These are phyloP conservation scores for Tenrec ecaudatus DNA, from an alignment of 2,113 vertebrate genomes.

Conservation along the genomic window DNA sequence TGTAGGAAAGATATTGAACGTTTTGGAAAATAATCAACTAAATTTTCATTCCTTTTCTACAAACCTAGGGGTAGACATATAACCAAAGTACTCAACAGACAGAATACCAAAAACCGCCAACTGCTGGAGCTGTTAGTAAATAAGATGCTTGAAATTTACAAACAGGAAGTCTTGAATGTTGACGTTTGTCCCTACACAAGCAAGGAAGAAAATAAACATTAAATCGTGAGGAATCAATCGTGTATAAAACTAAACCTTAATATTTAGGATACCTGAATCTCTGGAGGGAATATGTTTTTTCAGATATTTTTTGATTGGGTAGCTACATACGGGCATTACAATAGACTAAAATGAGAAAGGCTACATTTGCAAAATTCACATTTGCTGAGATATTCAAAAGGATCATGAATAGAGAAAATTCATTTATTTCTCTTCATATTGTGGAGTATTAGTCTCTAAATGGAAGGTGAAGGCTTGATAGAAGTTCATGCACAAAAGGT, in stretches of 20 bases:
- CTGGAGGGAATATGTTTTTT: neutral
- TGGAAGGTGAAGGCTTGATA: neutral
- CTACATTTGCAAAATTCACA: neutral
- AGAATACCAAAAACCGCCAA: neutral
- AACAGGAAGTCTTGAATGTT: neutral
- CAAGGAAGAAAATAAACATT: neutral
- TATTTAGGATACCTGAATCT: neutral
- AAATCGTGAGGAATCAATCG: neutral
- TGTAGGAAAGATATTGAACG: neutral
- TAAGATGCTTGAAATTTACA: neutral
- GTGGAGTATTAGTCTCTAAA: neutral
- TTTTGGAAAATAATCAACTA: neutral
- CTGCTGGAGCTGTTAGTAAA: neutral
- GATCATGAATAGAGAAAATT: neutral
- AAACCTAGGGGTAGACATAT: neutral
- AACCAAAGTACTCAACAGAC: neutral
- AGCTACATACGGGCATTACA: neutral
- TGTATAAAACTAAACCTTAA: neutral
- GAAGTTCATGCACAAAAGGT: neutral
- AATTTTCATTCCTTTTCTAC: neutral
- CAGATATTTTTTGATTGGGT: neutral
- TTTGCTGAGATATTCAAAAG: neutral
- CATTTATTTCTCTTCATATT: neutral
- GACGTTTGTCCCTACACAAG: neutral
- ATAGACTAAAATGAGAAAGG: neutral